These are phyloP conservation scores for Porites evermanni DNA, from an alignment of 92 coral and sea anemone species.

Conservation along the genomic window DNA sequence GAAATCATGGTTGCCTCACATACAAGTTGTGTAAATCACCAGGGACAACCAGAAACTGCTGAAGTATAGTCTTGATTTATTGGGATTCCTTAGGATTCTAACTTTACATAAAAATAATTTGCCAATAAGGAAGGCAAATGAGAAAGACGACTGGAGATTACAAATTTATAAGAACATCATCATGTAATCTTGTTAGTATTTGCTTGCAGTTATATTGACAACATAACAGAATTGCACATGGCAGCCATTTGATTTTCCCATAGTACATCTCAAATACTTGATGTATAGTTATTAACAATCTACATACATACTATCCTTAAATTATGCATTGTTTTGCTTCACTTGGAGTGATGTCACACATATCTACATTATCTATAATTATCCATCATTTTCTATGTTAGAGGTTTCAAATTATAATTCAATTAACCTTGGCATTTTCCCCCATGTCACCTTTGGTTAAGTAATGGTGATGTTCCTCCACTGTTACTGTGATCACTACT, in stretches of 20 bases:
- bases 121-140: too few species aligned
- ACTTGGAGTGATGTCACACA: slow-evolving; percentile 49
- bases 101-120: too few species aligned
- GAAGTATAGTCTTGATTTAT: too few species aligned
- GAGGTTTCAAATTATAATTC: not conserved
- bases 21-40: too few species aligned
- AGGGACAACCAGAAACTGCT: too few species aligned
- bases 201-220: too few species aligned
- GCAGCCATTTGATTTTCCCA: slow-evolving; percentile 12
- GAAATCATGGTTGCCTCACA: too few species aligned
- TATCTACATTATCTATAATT: slow-evolving; percentile 27
- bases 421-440: not conserved
- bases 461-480: slow-evolving; percentile 83
- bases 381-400: too few species aligned
- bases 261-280: not conserved
- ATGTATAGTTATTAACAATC: not conserved
- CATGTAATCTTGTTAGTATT: too few species aligned
- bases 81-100: too few species aligned
- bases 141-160: too few species aligned
- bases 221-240: not conserved
- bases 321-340: slow-evolving; percentile 14
- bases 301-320: not conserved
- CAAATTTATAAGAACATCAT: too few species aligned
- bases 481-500: slow-evolving; percentile 86
- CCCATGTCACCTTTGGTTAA: slow-evolving; percentile 67